A percentile compares a stretch with the other conserved stretches of the same genome.
Evolutionary conservation across 1,140 invertebrate genomes (phyloP).

Genomic region (Cyphomyrmex costatus): DNA sequence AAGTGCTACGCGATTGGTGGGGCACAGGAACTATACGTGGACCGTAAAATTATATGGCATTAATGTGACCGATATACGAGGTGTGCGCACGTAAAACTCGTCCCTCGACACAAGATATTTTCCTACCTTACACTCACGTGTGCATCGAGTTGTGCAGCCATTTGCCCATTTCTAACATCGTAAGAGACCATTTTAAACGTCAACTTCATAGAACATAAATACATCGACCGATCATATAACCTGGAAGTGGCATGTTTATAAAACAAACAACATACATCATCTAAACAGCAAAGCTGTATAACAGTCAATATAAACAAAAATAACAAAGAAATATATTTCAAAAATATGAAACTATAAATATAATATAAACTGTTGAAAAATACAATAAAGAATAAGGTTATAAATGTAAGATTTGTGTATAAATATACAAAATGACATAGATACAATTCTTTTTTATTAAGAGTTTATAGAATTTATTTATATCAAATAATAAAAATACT

Average conservation of each 20-base stretch:
- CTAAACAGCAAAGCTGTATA: conserved; percentile 9
- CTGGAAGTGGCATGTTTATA: conserved; percentile 36
- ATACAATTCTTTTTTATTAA: background rate
- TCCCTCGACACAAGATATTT: conserved; percentile 61
- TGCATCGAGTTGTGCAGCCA: conserved; percentile 25
- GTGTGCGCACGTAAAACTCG: conserved; percentile 58
- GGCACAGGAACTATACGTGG: conserved; percentile 48
- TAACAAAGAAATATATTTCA: conserved; percentile 6
- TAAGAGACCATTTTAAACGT: conserved; percentile 59
- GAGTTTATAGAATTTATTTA: background rate
- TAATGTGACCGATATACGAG: conserved; percentile 72
- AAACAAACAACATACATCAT: conserved; percentile 50
- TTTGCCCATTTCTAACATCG: conserved; percentile 57
- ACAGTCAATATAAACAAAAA: conserved; percentile 27
- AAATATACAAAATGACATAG: background rate
- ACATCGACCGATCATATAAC: conserved; percentile 51
- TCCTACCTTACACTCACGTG: conserved; percentile 34
- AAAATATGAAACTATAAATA: background rate
- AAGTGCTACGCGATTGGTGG: conserved; percentile 50
- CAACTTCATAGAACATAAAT: conserved; percentile 54
- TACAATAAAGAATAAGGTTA: background rate
- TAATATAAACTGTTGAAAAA: background rate
- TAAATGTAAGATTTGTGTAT: background rate
- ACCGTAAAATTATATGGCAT: conserved; percentile 79
- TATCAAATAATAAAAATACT: background rate